Evolutionary conservation across 2,888 invertebrate species (phyloP), one percentile per base, ranked within the genome.

Genomic region (Timema podura): DNA sequence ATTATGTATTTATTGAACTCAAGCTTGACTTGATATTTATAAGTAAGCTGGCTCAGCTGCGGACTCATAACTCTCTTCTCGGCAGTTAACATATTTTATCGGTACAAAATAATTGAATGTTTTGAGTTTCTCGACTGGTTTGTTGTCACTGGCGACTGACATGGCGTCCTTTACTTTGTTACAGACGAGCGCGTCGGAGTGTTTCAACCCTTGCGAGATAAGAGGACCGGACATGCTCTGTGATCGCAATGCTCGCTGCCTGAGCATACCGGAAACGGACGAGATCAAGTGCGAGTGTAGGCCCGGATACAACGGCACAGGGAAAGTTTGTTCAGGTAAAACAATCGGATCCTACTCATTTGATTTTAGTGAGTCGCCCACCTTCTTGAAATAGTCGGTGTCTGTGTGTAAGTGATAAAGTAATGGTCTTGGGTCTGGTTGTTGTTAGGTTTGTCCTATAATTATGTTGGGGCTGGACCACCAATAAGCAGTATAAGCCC

Each of bases 201-300:
- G 96, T 80, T 92, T 91, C 67, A 95, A 96, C 80, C 96, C 96
- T 0, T 96, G 96, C 78, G 92, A 95, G 78, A 92, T 91, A 81
- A 87, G 86, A 72, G 92, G 91, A 54, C 86, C 89, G 0, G 90
- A 92, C 76, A 91, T 92, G 84, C 90, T 93, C 76, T 96, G 96
- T 77, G 93, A 95, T 80, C 82, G 86, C 0, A 94, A 96, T 79
- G 95, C 96, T 0, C 91, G 92, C 79, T 96, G 96, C 78, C 85
- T 95, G 7, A 85, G 94, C 73, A 89, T 92, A 68, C 89, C 89
- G 0, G 94, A 94, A 79, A 92, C 90, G 10, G 90, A 89, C 75
- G 91, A 93, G 77, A 94, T 93, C 84, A 89, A 90, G 77, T 97
- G 96, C 79, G 91, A 95, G 79, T 97, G 96, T 81, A 96, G 95